Evolutionary conservation across 1,140 invertebrate genomes (phyloP), one percentile per base, ranked within the genome.

Genomic region (Drosophila rhopaloa): DNA sequence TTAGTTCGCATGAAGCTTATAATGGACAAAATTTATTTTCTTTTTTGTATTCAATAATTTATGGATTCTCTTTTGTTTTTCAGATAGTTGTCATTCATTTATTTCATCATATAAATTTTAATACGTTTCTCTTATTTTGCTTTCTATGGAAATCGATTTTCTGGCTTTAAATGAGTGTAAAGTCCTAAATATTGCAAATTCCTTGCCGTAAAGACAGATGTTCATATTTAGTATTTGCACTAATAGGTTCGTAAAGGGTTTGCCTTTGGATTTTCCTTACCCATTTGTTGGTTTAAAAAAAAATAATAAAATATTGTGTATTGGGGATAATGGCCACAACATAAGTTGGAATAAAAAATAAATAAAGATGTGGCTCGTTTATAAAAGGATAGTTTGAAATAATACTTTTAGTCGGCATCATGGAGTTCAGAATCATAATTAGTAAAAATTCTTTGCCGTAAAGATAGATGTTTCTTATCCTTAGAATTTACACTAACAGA

Each of bases 21-120:
- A 81, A 85, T 86, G 78, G 82, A 86, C 82, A 86, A 85, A 83
- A 70, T 84, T 63, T 67, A 50, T 56, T 38, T 51, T 74, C 35
- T 38, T n/a, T 38, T 58, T 62, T 27, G 14, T 59, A 54, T 46
- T 66, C 53, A 74, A 35, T 53, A 41, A 32, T 47, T 65, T 46
- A 29, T 79, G 72, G 70, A 79, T 79, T 60, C 57, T 59, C 57
- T n/a, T 35, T 73, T 62, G 9, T 47, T 72, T 81, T 75, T 60
- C 84, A 83, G 73, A 82, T 89, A 75, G 68, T 86, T 80, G 70
- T 55, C 62, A 8, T 73, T 24, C 10, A 61, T 81, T 71, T 76
- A 43, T 68, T 74, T 76, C 51, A 79, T 50, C 77, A 59, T 60
- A 53, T 61, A 55, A 72, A 59, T 76, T 56, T 79, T 48, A 50